Evolutionary conservation across 53 echinoderm and acorn worm species (phyloP).

Genomic region (Temnopleurus reevesii): DNA sequence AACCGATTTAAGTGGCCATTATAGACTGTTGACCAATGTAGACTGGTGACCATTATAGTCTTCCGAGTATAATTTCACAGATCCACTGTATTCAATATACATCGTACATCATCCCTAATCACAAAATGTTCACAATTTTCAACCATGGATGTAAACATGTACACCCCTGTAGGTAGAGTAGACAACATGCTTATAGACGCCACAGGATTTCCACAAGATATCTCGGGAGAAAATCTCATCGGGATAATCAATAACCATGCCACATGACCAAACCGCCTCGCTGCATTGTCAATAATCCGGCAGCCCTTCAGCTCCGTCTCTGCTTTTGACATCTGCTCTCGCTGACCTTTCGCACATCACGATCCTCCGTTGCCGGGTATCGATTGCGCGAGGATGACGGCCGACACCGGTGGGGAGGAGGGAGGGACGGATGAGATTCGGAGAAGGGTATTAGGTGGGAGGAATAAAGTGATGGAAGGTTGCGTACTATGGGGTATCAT

Average conservation of each 20-base stretch:
- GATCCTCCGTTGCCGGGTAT: neutral
- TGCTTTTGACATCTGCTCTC: slow-evolving; percentile 45
- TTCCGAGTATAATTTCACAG: too few species aligned
- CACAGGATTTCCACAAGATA: slow-evolving; percentile 8
- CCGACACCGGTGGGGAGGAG: neutral
- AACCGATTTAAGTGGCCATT: too few species aligned
- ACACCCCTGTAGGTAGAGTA: too few species aligned
- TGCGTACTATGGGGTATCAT: too few species aligned
- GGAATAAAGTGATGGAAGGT: neutral
- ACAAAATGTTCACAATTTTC: too few species aligned
- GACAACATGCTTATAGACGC: neutral
- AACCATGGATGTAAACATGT: too few species aligned
- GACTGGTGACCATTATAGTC: too few species aligned
- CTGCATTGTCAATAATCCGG: slow-evolving; percentile 38
- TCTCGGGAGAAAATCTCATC: slow-evolving; percentile 23
- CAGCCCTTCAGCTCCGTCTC: neutral
- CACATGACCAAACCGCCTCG: slow-evolving; percentile 35
- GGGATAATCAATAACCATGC: slow-evolving; percentile 35
- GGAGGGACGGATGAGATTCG: neutral
- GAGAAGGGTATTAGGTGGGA: slow-evolving; percentile 56
- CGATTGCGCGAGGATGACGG: neutral
- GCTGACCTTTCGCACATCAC: slow-evolving; percentile 43
- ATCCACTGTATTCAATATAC: too few species aligned
- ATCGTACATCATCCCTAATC: too few species aligned
- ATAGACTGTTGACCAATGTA: too few species aligned